These are phyloP conservation scores for Sebastiscus tertius DNA, from an alignment of 2,797 vertebrate genomes.

Conservation along the genomic window DNA sequence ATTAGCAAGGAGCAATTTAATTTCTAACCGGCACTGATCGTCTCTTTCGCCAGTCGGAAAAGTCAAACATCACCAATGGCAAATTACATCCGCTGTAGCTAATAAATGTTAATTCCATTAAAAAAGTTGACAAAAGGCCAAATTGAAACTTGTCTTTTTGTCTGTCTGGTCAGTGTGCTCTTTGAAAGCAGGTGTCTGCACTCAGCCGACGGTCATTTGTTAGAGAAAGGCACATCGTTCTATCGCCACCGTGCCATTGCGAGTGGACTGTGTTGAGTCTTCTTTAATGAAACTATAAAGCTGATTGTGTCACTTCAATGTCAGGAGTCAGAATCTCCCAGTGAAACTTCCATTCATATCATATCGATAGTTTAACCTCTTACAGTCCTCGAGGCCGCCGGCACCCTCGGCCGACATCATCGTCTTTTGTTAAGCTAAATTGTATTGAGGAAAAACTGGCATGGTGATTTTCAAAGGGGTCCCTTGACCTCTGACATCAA, in stretches of 20 bases:
- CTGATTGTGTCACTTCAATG: not conserved
- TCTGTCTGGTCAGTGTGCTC: not conserved
- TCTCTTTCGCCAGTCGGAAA: conserved; percentile 1
- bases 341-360: not conserved
- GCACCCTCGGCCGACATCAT: too few species aligned
- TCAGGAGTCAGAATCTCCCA: not conserved
- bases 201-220: not conserved
- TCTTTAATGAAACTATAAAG: not conserved
- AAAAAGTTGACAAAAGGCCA: not conserved
- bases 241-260: not conserved
- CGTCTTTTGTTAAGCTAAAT: too few species aligned
- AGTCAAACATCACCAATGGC: conserved; percentile 4
- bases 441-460: too few species aligned
- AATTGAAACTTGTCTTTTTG: not conserved
- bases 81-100: not conserved
- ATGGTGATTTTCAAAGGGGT: too few species aligned
- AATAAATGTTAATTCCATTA: conserved; percentile 17
- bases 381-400: too few species aligned
- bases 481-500: too few species aligned
- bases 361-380: not conserved
- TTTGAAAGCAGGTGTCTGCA: not conserved
- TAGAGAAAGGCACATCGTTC: not conserved
- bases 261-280: not conserved
- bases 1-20: not conserved
- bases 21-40: not conserved